These are phyloP conservation scores for Mesitornis unicolor DNA, from an alignment of 2,113 vertebrate species.

Conservation along the genomic window DNA sequence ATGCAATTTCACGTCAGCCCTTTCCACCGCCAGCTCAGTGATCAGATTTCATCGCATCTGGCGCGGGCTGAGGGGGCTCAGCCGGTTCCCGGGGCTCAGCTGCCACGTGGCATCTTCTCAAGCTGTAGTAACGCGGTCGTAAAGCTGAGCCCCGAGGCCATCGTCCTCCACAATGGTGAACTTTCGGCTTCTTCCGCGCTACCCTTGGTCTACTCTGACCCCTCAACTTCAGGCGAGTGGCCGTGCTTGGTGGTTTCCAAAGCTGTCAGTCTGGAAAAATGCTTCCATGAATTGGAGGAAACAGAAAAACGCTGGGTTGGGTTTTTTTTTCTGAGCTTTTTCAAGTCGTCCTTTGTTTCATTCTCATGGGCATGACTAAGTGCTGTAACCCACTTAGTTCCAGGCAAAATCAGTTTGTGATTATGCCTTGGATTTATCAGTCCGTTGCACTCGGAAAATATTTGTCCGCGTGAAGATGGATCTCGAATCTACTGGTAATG, in stretches of 20 bases:
- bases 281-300: not conserved
- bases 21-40: not conserved
- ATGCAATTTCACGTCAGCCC: not conserved
- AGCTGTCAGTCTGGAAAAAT: not conserved
- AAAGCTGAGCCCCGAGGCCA: not conserved
- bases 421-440: slow-evolving; percentile 13
- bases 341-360: slow-evolving; percentile 5
- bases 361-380: not conserved
- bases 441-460: not conserved
- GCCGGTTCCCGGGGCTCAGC: not conserved
- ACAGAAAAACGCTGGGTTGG: not conserved
- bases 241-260: not conserved
- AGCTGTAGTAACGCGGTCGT: not conserved
- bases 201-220: not conserved
- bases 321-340: not conserved
- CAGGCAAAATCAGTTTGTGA: slow-evolving; percentile 28
- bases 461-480: slow-evolving; percentile 3
- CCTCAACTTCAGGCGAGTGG: not conserved
- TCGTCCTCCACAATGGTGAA: fast-evolving
- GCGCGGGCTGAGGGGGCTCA: not conserved
- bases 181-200: not conserved
- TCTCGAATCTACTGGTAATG: not conserved
- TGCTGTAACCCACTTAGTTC: slow-evolving; percentile 31
- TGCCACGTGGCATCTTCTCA: slow-evolving; percentile 10
- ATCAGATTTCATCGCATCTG: slow-evolving; percentile 23